Evolutionary conservation across 1,140 invertebrate genomes (phyloP), one percentile per base, ranked within the genome.

Genomic region (Triops cancriformis): DNA sequence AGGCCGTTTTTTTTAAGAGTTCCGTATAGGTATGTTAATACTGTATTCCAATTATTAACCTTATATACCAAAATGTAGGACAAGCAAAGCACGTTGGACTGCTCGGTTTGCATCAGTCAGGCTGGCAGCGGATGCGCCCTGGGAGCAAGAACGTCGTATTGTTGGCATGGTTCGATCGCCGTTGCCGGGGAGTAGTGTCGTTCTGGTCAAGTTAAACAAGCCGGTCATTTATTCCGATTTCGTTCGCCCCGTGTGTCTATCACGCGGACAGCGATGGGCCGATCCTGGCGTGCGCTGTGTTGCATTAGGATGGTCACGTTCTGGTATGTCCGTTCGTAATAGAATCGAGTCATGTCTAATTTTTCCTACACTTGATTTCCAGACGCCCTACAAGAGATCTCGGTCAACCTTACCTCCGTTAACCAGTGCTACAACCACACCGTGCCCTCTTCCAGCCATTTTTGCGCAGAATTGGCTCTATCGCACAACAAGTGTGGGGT

Each of bases 111-210:
- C 93, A 2, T 89, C 89, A 27, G 89, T 94, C 0, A 88, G 94
- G 27, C 85, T 95, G 14, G 88, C 90, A 18, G 90, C 91, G 76
- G 89, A 89, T 1, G 90, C 93, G 2, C 94, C 94, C 0, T 95
- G 93, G 93, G 92, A 94, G 79, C 93, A 95, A 83, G 91, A 95
- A 80, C 85, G 92, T 28, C 87, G 93, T 76, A 92, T 96, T 23
- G 87, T 94, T 1, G 94, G 94, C 18, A 93, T 95, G 92, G 90
- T 95, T 3, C 94, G 94, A 81, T 94, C 93, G 0, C 93, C 94
- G 0, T 91, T 95, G 0, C 93, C 94, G 85, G 94, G 94, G 11
- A 94, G 92, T 79, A 92, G 91, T 64, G 87, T 94, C 1, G 93
- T 93, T 1, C 83, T 96, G 41, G 87, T 95, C 9, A 92, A 94